phyloP scores from a whole-genome alignment of 1,140 invertebrate genomes.

The Gonatopus flavifemur region DNA sequence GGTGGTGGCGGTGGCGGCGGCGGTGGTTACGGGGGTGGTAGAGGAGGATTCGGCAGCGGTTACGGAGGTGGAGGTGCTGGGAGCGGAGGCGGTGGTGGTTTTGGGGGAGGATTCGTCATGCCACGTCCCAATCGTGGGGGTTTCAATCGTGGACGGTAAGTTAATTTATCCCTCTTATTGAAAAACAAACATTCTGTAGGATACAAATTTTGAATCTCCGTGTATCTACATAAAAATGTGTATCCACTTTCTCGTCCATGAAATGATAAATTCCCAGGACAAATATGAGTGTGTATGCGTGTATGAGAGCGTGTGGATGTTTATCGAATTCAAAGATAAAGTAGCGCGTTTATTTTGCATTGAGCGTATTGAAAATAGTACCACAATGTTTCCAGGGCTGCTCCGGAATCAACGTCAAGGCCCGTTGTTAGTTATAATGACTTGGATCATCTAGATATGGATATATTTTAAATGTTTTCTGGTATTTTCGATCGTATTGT shows the following conservation, averaged over 20 bases:
- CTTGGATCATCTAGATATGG: constrained; percentile 78
- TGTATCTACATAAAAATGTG: constrained; percentile 10
- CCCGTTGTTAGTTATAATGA: constrained; percentile 80
- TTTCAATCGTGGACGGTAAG: constrained; percentile 60
- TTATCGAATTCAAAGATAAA: background rate
- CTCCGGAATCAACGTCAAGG: constrained; percentile 63
- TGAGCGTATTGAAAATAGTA: constrained; percentile 17
- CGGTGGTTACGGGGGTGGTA: constrained; percentile 31
- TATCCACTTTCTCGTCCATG: constrained; percentile 10
- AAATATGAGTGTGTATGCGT: too few species aligned
- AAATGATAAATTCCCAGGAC: too few species aligned
- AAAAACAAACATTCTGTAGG: constrained; percentile 19
- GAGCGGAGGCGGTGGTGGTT: constrained; percentile 51
- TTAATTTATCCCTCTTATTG: background rate
- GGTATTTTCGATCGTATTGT: background rate
- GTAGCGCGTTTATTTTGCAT: too few species aligned
- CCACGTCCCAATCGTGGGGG: constrained; percentile 52
- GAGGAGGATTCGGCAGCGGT: constrained; percentile 43
- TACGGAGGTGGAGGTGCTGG: constrained; percentile 48
- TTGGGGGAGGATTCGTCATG: constrained; percentile 53
- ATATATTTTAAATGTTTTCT: constrained; percentile 63
- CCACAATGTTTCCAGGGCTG: constrained; percentile 59
- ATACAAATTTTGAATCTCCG: constrained; percentile 12
- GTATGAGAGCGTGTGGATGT: background rate
- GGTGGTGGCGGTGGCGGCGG: constrained; percentile 37